Percentiles rank a stretch among this genome's conserved stretches.
Conservation (phyloP, 2,888 invertebrate genomes). For the Dioctria rufipes region DNA sequence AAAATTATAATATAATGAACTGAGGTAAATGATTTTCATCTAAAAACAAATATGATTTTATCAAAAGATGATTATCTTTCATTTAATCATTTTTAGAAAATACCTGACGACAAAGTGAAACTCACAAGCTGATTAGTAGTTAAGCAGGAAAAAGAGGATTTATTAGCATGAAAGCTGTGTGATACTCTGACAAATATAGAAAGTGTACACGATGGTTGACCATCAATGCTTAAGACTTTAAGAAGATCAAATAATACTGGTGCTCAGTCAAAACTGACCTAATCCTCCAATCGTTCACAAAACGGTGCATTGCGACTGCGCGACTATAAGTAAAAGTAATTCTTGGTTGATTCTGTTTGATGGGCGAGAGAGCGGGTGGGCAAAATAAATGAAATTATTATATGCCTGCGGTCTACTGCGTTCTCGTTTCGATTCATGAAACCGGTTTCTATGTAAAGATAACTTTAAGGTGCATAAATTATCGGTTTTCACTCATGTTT, state of each 20-base stretch:
- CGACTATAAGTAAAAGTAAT: slow-evolving; percentile 38
- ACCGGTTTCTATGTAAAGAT: slow-evolving; percentile 36
- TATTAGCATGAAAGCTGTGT: not conserved
- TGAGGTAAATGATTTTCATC: no score
- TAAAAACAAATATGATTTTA: no score
- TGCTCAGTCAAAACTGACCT: slow-evolving; percentile 22
- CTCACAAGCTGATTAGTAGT: slow-evolving; percentile 13
- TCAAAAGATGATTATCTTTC: no score
- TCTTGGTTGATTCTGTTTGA: slow-evolving; percentile 28
- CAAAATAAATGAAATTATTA: slow-evolving; percentile 28
- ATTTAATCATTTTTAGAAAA: no score
- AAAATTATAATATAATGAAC: no score
- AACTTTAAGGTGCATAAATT: slow-evolving; percentile 40
- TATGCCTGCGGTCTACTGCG: not conserved
- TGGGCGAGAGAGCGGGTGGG: not conserved
- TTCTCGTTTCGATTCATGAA: slow-evolving; percentile 14
- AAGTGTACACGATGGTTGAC: not conserved
- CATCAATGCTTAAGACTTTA: not conserved
- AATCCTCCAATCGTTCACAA: slow-evolving; percentile 16
- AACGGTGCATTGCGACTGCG: no score
- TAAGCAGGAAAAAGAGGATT: slow-evolving; percentile 21
- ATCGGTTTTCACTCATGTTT: slow-evolving; percentile 35
- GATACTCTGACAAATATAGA: not conserved
- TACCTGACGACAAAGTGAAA: not conserved
- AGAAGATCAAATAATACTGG: slow-evolving; percentile 5